Conservation (phyloP, 2,888 invertebrate species). For the Griposia aprilina region DNA sequence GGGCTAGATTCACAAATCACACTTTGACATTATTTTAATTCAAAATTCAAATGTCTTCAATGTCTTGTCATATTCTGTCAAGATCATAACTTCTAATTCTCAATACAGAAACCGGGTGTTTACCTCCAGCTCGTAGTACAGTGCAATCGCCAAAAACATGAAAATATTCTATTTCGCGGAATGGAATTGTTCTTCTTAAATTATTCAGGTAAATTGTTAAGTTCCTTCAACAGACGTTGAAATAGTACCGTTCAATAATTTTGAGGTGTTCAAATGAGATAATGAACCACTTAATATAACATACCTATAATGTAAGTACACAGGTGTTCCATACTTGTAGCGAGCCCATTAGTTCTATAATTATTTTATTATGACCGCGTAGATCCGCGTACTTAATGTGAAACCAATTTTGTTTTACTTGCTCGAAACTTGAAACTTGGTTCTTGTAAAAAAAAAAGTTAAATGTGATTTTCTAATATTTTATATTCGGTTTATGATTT, state of each 20-base stretch:
- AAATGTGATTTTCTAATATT: neutral
- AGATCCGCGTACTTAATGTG: too few species aligned
- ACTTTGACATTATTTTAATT: neutral
- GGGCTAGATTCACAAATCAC: neutral
- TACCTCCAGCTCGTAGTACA: neutral
- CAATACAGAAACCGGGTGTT: neutral
- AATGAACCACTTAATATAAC: neutral
- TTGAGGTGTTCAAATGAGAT: neutral
- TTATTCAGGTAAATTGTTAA: neutral
- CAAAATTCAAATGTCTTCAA: too few species aligned
- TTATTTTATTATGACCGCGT: too few species aligned
- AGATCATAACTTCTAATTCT: too few species aligned
- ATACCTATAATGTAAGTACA: slow-evolving; percentile 1
- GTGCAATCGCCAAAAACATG: neutral
- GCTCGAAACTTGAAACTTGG: too few species aligned
- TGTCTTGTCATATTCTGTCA: too few species aligned
- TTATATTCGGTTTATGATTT: too few species aligned
- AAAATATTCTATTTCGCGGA: neutral
- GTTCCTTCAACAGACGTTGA: neutral
- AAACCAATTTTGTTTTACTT: too few species aligned
- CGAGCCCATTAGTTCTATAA: too few species aligned
- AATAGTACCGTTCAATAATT: too few species aligned
- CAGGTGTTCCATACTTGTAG: neutral
- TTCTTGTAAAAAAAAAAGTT: too few species aligned
- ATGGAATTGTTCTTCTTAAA: neutral